These are phyloP conservation scores for Larimichthys crocea DNA, from an alignment of 2,113 vertebrate genomes.

Conservation along the genomic window DNA sequence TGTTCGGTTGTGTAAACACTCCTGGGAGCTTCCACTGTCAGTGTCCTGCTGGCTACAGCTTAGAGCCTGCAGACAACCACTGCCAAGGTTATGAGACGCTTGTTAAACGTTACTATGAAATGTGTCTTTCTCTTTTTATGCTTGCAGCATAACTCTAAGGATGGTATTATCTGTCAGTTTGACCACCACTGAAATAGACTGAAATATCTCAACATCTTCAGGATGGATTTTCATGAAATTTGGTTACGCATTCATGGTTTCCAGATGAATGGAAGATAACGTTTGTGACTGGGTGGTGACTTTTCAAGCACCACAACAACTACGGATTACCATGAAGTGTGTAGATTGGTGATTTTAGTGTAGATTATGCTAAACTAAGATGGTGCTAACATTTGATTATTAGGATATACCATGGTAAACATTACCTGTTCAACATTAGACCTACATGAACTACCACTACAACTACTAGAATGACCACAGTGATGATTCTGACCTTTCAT, in stretches of 20 bases:
- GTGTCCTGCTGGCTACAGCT: slow-evolving; percentile 67
- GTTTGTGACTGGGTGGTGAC: background rate
- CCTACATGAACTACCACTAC: too few species aligned
- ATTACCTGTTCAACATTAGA: too few species aligned
- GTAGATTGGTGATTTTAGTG: too few species aligned
- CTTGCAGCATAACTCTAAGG: background rate
- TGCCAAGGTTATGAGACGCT: slow-evolving; percentile 60
- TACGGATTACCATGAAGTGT: too few species aligned
- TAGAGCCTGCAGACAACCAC: slow-evolving; percentile 38
- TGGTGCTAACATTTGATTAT: too few species aligned
- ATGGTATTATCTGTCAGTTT: background rate
- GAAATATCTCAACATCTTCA: background rate
- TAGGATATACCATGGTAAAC: too few species aligned
- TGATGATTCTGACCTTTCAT: too few species aligned
- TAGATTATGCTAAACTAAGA: too few species aligned
- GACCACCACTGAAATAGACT: background rate
- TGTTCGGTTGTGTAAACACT: slow-evolving; percentile 72
- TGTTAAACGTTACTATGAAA: background rate
- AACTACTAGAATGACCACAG: too few species aligned
- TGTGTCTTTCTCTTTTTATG: background rate
- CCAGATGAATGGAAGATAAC: background rate
- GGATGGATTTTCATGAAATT: background rate
- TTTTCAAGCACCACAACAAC: too few species aligned
- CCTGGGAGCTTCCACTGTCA: slow-evolving; percentile 70
- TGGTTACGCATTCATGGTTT: background rate